These are phyloP conservation scores for Spinus pinus DNA, from an alignment of 2,797 vertebrate species.

Conservation along the genomic window DNA sequence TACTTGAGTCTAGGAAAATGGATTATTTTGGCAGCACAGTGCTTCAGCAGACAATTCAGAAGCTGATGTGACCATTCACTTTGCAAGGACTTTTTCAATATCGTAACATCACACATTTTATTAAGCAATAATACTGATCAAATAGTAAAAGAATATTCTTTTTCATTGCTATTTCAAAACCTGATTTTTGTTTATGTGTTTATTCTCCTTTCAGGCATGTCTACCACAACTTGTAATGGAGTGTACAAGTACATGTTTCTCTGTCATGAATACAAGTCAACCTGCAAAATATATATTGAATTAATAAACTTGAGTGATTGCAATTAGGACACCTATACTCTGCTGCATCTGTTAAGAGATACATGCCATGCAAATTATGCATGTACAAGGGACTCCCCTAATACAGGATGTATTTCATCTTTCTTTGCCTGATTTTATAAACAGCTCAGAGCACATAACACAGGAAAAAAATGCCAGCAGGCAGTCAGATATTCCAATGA, in stretches of 20 bases:
- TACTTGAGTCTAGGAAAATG: not conserved
- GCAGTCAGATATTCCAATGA: not conserved
- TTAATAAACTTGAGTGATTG: not conserved
- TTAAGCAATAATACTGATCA: not conserved
- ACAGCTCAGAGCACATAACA: not conserved
- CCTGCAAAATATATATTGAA: not conserved
- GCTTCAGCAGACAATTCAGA: not conserved
- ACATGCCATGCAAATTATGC: not conserved
- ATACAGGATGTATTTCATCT: not conserved
- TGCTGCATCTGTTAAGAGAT: not conserved
- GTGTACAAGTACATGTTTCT: not conserved
- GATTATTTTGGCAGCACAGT: not conserved
- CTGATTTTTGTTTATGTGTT: not conserved
- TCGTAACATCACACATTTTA: not conserved
- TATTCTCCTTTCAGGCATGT: not conserved
- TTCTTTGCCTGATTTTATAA: not conserved
- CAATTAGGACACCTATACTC: not conserved
- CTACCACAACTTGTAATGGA: not conserved
- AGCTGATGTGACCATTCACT: not conserved
- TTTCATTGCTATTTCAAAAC: not conserved
- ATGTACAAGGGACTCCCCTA: not conserved
- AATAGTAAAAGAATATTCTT: not conserved
- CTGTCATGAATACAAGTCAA: not conserved
- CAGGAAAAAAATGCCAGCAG: not conserved
- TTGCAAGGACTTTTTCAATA: not conserved